phyloP scores from a whole-genome alignment of 2,888 invertebrate genomes.

The Eilema sororculum region DNA sequence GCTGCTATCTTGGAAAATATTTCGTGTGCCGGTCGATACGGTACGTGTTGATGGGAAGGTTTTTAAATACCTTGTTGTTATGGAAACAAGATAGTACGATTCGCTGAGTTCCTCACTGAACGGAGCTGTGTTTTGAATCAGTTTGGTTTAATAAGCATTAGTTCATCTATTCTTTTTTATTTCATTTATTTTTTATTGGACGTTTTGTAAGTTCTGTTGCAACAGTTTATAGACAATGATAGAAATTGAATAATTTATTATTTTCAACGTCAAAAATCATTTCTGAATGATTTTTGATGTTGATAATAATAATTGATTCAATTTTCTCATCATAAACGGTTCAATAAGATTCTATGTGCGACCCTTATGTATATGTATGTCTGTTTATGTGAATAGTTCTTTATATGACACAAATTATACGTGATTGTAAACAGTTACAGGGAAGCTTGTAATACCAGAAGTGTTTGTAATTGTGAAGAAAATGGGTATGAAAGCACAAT shows the following conservation, averaged over 20 bases:
- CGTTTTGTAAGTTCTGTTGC: too few species aligned
- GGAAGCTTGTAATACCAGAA: background rate
- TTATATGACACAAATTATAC: too few species aligned
- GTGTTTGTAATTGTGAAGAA: background rate
- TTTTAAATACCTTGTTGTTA: background rate
- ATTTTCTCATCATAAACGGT: background rate
- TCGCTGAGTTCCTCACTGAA: background rate
- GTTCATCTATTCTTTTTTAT: background rate
- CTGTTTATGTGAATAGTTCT: background rate
- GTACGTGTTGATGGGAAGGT: slow-evolving; percentile 18
- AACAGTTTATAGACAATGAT: too few species aligned
- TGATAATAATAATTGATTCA: too few species aligned
- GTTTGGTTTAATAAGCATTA: background rate
- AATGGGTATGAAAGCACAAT: background rate
- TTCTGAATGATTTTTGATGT: too few species aligned
- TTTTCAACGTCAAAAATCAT: too few species aligned
- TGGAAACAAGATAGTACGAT: background rate
- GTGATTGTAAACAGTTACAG: background rate
- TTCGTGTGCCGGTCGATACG: slow-evolving; percentile 12
- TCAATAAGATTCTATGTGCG: background rate
- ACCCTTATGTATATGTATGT: background rate
- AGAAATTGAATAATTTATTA: too few species aligned
- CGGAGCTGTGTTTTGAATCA: background rate
- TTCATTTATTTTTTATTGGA: background rate
- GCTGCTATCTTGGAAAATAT: slow-evolving; percentile 20